Conservation (phyloP, 2,888 invertebrate species). For the Drosophila monieri region DNA sequence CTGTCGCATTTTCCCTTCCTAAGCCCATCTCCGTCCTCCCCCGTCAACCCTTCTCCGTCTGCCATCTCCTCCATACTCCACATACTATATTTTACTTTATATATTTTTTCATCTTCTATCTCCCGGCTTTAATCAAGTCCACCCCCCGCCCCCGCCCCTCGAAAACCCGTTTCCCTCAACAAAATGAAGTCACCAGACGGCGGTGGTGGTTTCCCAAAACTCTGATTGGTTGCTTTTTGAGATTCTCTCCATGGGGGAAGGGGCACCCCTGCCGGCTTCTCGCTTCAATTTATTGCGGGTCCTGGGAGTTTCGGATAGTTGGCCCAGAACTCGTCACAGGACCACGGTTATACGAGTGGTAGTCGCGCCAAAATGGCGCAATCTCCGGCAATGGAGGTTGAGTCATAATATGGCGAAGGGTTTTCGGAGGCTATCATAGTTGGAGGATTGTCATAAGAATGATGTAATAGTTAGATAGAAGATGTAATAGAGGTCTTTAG, state of each 20-base stretch:
- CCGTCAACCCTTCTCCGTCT: neutral
- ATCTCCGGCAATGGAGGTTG: conserved; percentile 33
- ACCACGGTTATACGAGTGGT: conserved; percentile 2
- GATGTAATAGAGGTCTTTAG: too few relatives aligned
- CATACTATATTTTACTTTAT: neutral
- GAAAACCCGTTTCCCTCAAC: conserved; percentile 60
- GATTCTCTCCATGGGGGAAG: conserved; percentile 6
- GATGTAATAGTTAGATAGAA: too few relatives aligned
- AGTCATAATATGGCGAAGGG: conserved; percentile 31
- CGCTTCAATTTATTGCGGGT: conserved; percentile 26
- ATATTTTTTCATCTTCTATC: neutral
- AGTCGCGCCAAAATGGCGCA: conserved; percentile 64
- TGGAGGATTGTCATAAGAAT: too few relatives aligned
- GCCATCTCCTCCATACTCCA: neutral
- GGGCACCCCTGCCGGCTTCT: conserved; percentile 15
- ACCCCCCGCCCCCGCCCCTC: conserved; percentile 25
- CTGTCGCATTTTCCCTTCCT: conserved; percentile 72
- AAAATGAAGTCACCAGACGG: conserved; percentile 63
- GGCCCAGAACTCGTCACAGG: conserved; percentile 31
- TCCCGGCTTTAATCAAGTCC: conserved; percentile 58
- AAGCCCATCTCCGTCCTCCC: conserved; percentile 45
- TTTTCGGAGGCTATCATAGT: too few relatives aligned
- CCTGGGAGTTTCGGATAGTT: conserved; percentile 27
- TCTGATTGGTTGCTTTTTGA: conserved; percentile 51
- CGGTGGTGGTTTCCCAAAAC: conserved; percentile 19